These are phyloP conservation scores for Actias luna DNA, from an alignment of 2,888 invertebrate genomes.

Conservation along the genomic window DNA sequence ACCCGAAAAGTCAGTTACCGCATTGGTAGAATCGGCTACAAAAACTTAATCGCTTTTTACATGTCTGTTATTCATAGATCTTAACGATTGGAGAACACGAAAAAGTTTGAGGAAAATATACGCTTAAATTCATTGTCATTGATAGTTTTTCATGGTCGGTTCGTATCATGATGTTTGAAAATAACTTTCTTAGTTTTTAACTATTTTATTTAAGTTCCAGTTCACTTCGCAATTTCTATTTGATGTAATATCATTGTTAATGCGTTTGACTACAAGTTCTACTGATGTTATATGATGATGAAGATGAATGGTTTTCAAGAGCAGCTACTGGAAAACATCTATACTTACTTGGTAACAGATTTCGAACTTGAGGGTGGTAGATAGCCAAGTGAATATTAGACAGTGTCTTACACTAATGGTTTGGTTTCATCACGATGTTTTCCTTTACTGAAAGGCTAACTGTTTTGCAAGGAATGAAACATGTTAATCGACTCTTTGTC, in stretches of 20 bases:
- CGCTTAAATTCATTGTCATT: slow-evolving; percentile 14
- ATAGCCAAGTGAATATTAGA: too few relatives aligned
- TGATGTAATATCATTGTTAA: not conserved
- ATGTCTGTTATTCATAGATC: slow-evolving; percentile 38
- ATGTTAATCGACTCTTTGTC: too few relatives aligned
- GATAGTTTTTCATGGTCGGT: slow-evolving; percentile 16
- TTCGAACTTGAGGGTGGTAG: too few relatives aligned
- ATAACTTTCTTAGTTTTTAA: not conserved
- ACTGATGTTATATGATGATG: too few relatives aligned
- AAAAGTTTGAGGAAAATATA: slow-evolving; percentile 20
- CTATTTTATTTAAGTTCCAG: not conserved
- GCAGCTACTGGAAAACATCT: too few relatives aligned
- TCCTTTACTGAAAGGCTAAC: too few relatives aligned
- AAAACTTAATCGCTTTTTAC: slow-evolving; percentile 53
- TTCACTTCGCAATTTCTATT: not conserved
- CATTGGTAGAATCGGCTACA: slow-evolving; percentile 39
- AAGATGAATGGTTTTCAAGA: too few relatives aligned
- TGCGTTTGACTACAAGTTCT: too few relatives aligned
- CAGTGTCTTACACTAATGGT: too few relatives aligned
- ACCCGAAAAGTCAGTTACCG: slow-evolving; percentile 44
- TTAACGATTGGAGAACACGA: slow-evolving; percentile 18
- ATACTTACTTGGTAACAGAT: too few relatives aligned
- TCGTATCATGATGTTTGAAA: not conserved
- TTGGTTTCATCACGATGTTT: too few relatives aligned
- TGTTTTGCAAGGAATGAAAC: too few relatives aligned